Evolutionary conservation across 2,797 vertebrate genomes (phyloP).

Genomic region (Phalloptychus januarius): DNA sequence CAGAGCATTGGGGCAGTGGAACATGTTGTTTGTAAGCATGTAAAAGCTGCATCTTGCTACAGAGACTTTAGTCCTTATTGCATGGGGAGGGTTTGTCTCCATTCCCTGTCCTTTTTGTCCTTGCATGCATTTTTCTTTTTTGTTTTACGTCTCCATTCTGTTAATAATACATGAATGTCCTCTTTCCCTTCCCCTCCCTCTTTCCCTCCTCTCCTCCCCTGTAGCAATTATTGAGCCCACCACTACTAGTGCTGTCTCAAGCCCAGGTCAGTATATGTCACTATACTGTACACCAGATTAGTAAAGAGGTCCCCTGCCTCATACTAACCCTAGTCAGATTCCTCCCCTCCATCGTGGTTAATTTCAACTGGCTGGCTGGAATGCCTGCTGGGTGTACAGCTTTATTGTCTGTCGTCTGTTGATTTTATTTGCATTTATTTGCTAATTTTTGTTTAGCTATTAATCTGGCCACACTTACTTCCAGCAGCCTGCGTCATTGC

Average conservation of each 20-base stretch:
- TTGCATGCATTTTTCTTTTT: constrained; percentile 84
- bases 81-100: constrained; percentile 69
- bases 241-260: constrained; percentile 97
- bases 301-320: constrained; percentile 85
- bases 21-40: constrained; percentile 57
- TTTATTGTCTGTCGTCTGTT: constrained; percentile 69
- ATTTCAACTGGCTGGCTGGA: constrained; percentile 73
- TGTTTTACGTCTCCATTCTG: constrained; percentile 90
- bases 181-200: constrained; percentile 89
- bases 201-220: constrained; percentile 88
- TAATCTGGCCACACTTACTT: constrained; percentile 66
- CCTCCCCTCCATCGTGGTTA: constrained; percentile 73
- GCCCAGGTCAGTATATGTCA: constrained; percentile 99
- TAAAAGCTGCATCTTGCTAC: constrained; percentile 60
- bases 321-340: constrained; percentile 72
- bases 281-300: constrained; percentile 85
- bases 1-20: constrained; percentile 29
- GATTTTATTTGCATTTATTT: constrained; percentile 50
- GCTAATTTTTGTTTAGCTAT: constrained; percentile 59
- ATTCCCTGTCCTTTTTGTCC: constrained; percentile 77
- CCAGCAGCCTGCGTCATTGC: constrained; percentile 68
- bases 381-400: constrained; percentile 82
- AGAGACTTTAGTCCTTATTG: constrained; percentile 53
- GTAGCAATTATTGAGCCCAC: constrained; percentile 98
- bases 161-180: constrained; percentile 98